Evolutionary conservation across 1,140 invertebrate genomes (phyloP).

Genomic region (Brachionus koreanus): DNA sequence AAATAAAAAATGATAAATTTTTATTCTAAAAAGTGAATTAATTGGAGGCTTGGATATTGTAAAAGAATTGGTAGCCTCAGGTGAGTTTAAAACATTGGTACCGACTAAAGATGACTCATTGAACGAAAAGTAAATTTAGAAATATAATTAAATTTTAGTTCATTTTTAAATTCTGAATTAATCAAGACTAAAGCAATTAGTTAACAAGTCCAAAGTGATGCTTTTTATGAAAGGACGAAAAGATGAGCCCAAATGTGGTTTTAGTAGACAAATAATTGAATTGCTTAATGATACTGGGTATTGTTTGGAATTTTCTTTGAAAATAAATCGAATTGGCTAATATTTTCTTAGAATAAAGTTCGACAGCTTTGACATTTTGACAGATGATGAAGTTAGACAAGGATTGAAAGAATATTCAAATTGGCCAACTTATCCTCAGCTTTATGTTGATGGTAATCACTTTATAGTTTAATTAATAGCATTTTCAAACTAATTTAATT

Average conservation of each 20-base stretch:
- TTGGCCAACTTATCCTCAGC: conserved; percentile 89
- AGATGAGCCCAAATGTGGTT: conserved; percentile 44
- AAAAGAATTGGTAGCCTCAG: conserved; percentile 91
- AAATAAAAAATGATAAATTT: neutral
- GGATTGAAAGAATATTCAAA: conserved; percentile 84
- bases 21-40: conserved; percentile 64
- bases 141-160: neutral
- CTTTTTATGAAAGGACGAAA: conserved; percentile 41
- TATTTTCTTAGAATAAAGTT: conserved; percentile 2
- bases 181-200: neutral
- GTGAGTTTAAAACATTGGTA: conserved; percentile 67
- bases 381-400: conserved; percentile 57
- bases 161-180: neutral
- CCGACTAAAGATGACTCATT: conserved; percentile 7
- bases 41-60: conserved; percentile 94
- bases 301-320: neutral
- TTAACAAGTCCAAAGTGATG: conserved; percentile 34
- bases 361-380: conserved; percentile 61
- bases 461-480: neutral
- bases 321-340: neutral
- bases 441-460: conserved; percentile 68
- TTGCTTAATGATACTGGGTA: conserved; percentile 33
- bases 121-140: conserved; percentile 35
- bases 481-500: neutral
- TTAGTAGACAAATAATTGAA: conserved; percentile 40